Percentiles rank a stretch among this genome's conserved stretches.
Conservation (phyloP, 2,888 invertebrate species). For the Dascillus cervinus region DNA sequence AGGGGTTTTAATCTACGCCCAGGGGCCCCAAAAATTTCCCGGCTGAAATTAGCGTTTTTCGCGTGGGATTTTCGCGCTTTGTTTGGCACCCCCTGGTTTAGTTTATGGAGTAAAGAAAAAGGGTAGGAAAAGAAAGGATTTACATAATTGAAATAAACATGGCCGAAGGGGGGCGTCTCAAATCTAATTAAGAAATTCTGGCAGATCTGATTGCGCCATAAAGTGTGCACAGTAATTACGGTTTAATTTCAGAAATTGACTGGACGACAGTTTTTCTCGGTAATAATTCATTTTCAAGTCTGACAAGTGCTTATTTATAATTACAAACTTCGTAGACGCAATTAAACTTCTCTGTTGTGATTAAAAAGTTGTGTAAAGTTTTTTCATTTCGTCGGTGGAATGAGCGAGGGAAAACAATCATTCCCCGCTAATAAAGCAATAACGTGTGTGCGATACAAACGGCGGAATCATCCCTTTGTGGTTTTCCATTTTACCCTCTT, state of each 20-base stretch:
- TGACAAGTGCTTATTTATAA: constrained; percentile 22
- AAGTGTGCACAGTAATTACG: too few relatives aligned
- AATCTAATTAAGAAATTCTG: constrained; percentile 36
- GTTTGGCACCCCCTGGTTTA: too few relatives aligned
- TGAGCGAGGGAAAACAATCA: constrained; percentile 5
- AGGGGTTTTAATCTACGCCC: constrained; percentile 9
- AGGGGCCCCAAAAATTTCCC: constrained; percentile 10
- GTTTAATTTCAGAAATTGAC: too few relatives aligned
- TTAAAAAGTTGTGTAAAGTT: constrained; percentile 25
- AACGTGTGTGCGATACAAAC: constrained; percentile 10
- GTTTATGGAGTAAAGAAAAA: constrained; percentile 5
- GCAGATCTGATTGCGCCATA: constrained; percentile 18
- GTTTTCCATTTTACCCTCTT: constrained; percentile 17
- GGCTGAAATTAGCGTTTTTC: too few relatives aligned
- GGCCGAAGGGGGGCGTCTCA: constrained; percentile 33
- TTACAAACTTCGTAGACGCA: constrained; percentile 26
- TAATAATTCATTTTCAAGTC: constrained; percentile 13
- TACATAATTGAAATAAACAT: constrained; percentile 39
- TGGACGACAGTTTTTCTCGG: too few relatives aligned
- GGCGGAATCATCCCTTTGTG: constrained; percentile 16
- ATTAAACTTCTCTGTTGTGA: constrained; percentile 31
- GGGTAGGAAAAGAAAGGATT: constrained; percentile 28
- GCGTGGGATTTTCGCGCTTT: too few relatives aligned
- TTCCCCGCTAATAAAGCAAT: constrained; percentile 12
- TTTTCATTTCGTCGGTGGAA: constrained; percentile 9